Evolutionary conservation across 2,113 vertebrate genomes (phyloP).

Genomic region (Sphaerodactylus townsendi): DNA sequence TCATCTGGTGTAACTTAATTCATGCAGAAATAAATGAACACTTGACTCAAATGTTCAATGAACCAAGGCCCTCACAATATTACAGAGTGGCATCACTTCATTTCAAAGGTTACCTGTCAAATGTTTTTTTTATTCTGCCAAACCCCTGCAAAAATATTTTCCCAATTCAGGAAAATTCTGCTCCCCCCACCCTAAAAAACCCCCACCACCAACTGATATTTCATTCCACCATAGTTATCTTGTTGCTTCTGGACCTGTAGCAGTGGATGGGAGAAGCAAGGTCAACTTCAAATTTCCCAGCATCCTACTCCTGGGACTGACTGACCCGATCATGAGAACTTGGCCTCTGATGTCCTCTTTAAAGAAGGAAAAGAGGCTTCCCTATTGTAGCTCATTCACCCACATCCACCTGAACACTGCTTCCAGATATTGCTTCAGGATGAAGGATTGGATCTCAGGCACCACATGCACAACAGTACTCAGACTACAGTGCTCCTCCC

Average conservation of each 20-base stretch:
- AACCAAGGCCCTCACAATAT: not conserved
- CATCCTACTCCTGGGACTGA: not conserved
- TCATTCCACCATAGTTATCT: not conserved
- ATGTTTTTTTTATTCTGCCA: not conserved
- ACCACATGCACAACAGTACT: too few species aligned
- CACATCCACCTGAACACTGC: too few species aligned
- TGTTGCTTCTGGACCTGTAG: not conserved
- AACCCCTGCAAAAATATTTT: not conserved
- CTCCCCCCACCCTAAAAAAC: too few species aligned
- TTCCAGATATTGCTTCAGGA: too few species aligned
- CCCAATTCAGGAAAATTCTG: not conserved
- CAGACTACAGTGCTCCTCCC: too few species aligned
- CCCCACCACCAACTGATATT: not conserved
- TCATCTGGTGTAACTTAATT: slow-evolving; percentile 8
- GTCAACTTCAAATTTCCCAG: not conserved
- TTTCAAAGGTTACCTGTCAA: not conserved
- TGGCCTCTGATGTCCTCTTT: not conserved
- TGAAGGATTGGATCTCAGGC: too few species aligned
- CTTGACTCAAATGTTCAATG: not conserved
- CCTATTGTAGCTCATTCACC: too few species aligned
- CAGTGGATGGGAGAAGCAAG: not conserved
- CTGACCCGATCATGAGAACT: not conserved
- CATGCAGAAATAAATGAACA: slow-evolving; percentile 8
- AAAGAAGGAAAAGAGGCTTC: not conserved
- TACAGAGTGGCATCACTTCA: not conserved